Percentiles rank a stretch among this genome's conserved stretches.
phyloP scores from a whole-genome alignment of 2,113 vertebrate genomes.

The Pachycephala philippinensis region DNA sequence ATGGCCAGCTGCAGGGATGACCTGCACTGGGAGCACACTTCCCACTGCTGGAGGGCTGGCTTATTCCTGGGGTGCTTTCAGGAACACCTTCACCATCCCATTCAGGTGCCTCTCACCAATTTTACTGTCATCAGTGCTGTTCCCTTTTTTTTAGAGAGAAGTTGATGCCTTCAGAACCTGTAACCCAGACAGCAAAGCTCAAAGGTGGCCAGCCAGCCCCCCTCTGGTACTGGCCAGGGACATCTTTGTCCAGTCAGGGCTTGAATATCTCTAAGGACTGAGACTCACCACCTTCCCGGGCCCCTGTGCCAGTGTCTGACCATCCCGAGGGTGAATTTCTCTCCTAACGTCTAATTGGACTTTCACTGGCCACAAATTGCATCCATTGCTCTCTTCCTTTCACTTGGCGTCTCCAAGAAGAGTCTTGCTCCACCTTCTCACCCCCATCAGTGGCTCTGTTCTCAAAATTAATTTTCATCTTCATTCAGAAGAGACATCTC shows the following conservation, averaged over 20 bases:
- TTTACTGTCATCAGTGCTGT: not conserved
- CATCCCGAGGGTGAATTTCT: not conserved
- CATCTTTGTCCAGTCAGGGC: not conserved
- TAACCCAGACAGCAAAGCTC: not conserved
- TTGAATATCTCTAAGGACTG: not conserved
- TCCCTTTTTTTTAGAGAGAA: not conserved
- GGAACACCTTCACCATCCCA: not conserved
- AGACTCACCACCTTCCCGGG: not conserved
- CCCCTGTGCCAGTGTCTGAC: not conserved
- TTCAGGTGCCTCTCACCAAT: not conserved
- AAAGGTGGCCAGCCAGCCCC: not conserved
- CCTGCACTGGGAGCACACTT: not conserved
- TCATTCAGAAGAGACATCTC: not conserved
- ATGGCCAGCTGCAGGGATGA: not conserved
- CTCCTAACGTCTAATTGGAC: not conserved
- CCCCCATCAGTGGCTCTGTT: not conserved
- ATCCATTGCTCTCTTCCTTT: not conserved
- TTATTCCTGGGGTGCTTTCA: not conserved
- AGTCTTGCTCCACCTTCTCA: not conserved
- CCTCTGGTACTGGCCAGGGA: not conserved
- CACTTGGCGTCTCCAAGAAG: not conserved
- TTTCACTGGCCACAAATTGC: not conserved
- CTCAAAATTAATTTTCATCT: not conserved
- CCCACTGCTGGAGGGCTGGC: not conserved
- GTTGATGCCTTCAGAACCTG: not conserved